Conservation (phyloP, 2,113 vertebrate genomes). For the Corythoichthys intestinalis region DNA sequence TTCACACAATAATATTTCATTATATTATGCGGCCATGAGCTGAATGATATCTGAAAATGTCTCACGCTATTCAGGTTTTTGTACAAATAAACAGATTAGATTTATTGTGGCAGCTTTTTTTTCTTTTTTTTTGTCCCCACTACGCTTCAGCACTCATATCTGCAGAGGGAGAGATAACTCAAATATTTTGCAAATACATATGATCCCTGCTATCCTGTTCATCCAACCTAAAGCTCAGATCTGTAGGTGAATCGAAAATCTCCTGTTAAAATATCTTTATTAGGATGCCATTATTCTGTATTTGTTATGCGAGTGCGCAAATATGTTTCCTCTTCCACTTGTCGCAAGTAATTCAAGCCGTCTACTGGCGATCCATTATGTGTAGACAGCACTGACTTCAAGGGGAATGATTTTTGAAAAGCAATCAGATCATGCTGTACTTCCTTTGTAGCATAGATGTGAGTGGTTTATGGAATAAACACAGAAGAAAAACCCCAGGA, state of each 20-base stretch:
- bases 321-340: not conserved
- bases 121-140: not conserved
- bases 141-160: conserved; percentile 30
- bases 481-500: not conserved
- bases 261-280: not conserved
- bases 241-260: not conserved
- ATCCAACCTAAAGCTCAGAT: not conserved
- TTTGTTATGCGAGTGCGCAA: not conserved
- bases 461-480: conserved; percentile 8
- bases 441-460: not conserved
- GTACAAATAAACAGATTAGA: conserved; percentile 28
- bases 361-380: conserved; percentile 1
- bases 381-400: conserved; percentile 4
- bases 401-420: conserved; percentile 12
- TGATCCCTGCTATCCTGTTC: conserved; percentile 16
- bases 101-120: conserved; percentile 37
- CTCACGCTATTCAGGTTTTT: conserved; percentile 1
- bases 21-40: conserved; percentile 1
- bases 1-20: not conserved
- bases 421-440: not conserved
- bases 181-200: conserved; percentile 54
- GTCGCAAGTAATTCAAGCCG: not conserved
- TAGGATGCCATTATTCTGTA: not conserved
- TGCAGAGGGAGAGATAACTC: conserved; percentile 34
- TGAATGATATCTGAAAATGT: not conserved